Evolutionary conservation across 2,113 vertebrate genomes (phyloP), one percentile per base, ranked within the genome.

Genomic region (Lagenorhynchus albirostris): DNA sequence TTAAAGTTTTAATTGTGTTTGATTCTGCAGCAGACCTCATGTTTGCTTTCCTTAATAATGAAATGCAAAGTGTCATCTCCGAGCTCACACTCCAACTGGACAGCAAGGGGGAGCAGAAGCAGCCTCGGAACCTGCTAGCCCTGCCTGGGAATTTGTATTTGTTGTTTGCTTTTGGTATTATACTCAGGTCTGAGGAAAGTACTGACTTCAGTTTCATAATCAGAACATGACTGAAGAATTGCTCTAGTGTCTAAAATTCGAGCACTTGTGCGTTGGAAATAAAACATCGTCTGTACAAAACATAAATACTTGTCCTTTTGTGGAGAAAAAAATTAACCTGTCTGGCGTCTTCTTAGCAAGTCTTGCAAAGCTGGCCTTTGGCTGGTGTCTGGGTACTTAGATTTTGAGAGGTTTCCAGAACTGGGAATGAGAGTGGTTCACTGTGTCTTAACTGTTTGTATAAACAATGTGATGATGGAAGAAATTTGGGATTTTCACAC

Each of bases 1-100:
- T 98, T 98, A 89, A 97, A 92, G 68, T 93, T 97, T 93, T 97
- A 95, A 96, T 97, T 96, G 91, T 96, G 83, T 97, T 92, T 96
- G 96, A 96, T 90, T 97, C 77, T 86, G 47, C 89, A 85, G 89
- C 93, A 71, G 86, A 90, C 67, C 80, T 79, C 3, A 15, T 92
- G 95, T 97, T 97, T 97, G 81, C 97, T 89, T 84, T 53, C 33
- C 89, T 83, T 83, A 71, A 47, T 96, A 84, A 95, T 94, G 92
- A 98, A 91, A 87, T 77, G 86, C 84, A 68, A 31, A 60, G 41
- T 25, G 33, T 44, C 36, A 0, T 63, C 81, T 65, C 47, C 0
- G 3, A 44, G 55, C 25, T 31, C 44, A 8, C 0, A 0, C 33
- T 44, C 82, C 36, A 50, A 5, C 58, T 11, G 65, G 67, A 44